phyloP scores from a whole-genome alignment of 2,888 invertebrate species.

The Diadegma fenestrale region DNA sequence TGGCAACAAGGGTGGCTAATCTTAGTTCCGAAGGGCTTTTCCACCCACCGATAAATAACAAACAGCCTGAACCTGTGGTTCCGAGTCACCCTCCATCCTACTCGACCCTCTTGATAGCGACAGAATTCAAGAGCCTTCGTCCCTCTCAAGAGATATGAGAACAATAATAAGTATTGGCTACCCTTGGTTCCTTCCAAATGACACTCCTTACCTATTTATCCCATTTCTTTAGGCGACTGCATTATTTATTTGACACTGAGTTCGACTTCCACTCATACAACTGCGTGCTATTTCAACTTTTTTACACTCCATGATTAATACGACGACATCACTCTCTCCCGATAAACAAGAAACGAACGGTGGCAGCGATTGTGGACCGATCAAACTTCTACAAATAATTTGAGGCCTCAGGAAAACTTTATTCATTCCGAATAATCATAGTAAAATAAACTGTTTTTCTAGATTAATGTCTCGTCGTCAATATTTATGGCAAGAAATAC shows the following conservation, averaged over 20 bases:
- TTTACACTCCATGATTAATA: slow-evolving; percentile 4
- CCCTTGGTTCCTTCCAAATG: slow-evolving; percentile 30
- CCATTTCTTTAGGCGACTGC: neutral
- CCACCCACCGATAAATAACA: slow-evolving; percentile 70
- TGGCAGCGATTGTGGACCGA: neutral
- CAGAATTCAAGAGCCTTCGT: slow-evolving; percentile 41
- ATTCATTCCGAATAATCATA: neutral
- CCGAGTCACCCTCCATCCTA: slow-evolving; percentile 49
- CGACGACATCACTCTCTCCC: neutral
- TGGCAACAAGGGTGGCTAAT: slow-evolving; percentile 65
- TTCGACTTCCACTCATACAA: neutral
- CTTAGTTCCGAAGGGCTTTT: slow-evolving; percentile 57
- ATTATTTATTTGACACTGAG: slow-evolving; percentile 29
- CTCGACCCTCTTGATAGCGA: slow-evolving; percentile 26
- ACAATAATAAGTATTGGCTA: slow-evolving; percentile 30
- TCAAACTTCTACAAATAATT: neutral
- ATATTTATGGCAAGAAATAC: neutral
- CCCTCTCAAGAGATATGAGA: slow-evolving; percentile 39
- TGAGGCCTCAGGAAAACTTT: no score
- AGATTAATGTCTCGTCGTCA: neutral
- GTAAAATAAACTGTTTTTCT: neutral
- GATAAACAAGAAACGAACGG: neutral
- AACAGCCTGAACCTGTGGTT: slow-evolving; percentile 69
- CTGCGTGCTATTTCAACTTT: neutral
- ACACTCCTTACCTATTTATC: slow-evolving; percentile 41